Base-by-base conservation (phyloP, 2,888 invertebrate genomes). In the Lissocephala sabroskyi region DNA sequence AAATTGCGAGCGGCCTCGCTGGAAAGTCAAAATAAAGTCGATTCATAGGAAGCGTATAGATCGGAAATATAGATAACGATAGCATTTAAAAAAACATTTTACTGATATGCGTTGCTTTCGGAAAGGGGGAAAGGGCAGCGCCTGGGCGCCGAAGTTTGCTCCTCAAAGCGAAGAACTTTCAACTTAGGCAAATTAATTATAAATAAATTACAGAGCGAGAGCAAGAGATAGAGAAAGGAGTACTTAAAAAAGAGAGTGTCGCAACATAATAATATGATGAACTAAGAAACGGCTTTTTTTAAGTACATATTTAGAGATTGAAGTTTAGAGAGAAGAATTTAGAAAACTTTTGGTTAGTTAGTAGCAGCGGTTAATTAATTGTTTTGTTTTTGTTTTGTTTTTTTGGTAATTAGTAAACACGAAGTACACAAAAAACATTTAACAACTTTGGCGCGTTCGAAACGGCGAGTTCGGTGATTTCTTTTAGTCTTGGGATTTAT, bases 61-160 rank as follows among this genome's bases (percentile, higher is more conserved):
- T 56, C 41, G 51, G 60, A 76, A 64, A 61, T 62, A 56, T 77
- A 79, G 81, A 80, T 80, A 81, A 79, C 82, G 81, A 81, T 79
- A 81, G 79, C 82, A 81, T 81, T 79, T 81, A 77, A 77, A 80
- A 77, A 59, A 51, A 56, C 44, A 39, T 40, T 63, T 52, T 63
- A 48, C 14, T 63, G 33, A 23, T 23, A 50, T 41, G 54, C 52
- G 61, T 59, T 52, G 53, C 55, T 59, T 14, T 41, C 43, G 49
- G 41, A 41, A n/a, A n/a, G n/a, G n/a, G n/a, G n/a, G n/a, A n/a
- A n/a, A n/a, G n/a, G 30, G 10, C 13, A 36, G 45, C 45, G 52
- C 50, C 49, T 29, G 44, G 32, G 51, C 66, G 52, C 52, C 45
- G 33, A 45, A 47, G 41, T 49, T 49, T 62, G 56, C 52, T 49